These are phyloP conservation scores for Hirundo rustica DNA, from an alignment of 2,797 vertebrate genomes.

Conservation along the genomic window DNA sequence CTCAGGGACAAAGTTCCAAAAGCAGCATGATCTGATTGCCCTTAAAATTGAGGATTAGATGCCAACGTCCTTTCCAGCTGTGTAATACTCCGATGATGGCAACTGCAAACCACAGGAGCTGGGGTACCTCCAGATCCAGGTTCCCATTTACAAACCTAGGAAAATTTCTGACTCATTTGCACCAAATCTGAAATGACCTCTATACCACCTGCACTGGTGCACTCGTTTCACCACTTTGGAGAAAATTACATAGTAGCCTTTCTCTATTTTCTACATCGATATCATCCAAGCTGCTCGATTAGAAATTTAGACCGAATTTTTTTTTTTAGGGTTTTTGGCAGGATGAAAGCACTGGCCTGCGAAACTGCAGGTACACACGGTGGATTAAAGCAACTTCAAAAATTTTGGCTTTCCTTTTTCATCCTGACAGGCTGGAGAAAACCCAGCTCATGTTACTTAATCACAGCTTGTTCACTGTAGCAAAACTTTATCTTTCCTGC, in stretches of 20 bases:
- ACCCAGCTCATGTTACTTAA: background rate
- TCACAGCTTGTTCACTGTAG: background rate
- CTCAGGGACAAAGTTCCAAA: background rate
- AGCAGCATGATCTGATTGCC: background rate
- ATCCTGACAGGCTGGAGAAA: background rate
- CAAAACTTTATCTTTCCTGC: conserved; percentile 16
- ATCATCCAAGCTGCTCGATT: background rate
- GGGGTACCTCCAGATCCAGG: background rate
- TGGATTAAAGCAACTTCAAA: background rate
- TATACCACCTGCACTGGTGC: background rate
- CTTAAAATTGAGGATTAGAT: background rate
- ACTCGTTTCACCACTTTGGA: background rate
- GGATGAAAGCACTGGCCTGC: background rate
- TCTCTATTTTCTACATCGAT: background rate
- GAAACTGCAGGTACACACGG: background rate
- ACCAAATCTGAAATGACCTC: background rate
- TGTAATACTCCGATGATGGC: rapidly evolving
- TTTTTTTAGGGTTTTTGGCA: background rate
- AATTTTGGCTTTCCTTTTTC: background rate
- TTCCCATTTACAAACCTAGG: background rate
- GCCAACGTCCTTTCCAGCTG: background rate
- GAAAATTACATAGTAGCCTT: background rate
- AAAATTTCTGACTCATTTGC: background rate
- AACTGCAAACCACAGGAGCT: background rate
- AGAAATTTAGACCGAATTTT: background rate